Evolutionary conservation across 2,113 vertebrate genomes (phyloP).

Genomic region (Vulpes lagopus): DNA sequence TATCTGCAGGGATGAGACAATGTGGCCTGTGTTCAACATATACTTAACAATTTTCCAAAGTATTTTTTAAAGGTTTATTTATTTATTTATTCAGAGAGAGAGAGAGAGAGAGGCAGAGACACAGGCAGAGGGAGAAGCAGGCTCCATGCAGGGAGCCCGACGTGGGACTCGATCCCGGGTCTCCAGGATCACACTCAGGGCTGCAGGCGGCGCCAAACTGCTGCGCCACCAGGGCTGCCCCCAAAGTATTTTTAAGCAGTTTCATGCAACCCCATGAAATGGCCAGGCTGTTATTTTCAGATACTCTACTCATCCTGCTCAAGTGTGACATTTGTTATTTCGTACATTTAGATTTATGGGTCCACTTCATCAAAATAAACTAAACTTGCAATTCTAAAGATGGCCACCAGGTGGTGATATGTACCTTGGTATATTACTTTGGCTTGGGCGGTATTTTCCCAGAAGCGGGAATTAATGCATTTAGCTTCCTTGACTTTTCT

Average conservation of each 20-base stretch:
- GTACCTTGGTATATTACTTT: neutral
- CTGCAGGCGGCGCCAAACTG: no score
- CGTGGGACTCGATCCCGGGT: no score
- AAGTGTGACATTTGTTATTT: neutral
- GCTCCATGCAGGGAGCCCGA: no score
- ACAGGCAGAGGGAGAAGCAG: no score
- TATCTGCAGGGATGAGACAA: neutral
- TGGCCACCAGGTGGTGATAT: constrained; percentile 70
- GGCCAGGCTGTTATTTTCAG: neutral
- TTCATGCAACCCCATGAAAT: neutral
- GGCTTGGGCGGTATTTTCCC: neutral
- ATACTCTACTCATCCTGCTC: neutral
- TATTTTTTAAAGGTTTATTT: neutral
- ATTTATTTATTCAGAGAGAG: no score
- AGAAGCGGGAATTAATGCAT: neutral
- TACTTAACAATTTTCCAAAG: neutral
- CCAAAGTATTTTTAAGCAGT: neutral
- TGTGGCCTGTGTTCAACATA: neutral
- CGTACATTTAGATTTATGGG: neutral
- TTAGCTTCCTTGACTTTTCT: neutral
- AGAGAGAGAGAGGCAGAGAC: no score
- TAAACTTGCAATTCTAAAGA: constrained; percentile 76
- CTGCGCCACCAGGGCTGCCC: no score
- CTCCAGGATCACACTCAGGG: no score
- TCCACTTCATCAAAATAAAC: neutral